phyloP scores from a whole-genome alignment of 2,888 invertebrate genomes.

The Epirrhoe alternata region DNA sequence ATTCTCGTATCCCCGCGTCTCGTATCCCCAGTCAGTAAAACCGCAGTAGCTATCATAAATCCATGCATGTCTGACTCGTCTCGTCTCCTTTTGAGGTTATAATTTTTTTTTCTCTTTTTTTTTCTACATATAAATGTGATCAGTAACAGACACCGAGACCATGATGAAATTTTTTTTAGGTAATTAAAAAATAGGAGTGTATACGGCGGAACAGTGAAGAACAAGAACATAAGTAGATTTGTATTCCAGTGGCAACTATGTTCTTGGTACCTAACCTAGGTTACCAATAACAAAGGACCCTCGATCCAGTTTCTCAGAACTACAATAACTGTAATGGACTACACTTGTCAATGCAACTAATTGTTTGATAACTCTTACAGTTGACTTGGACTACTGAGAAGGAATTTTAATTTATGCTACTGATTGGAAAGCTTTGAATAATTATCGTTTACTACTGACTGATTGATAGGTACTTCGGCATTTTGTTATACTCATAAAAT shows the following conservation, averaged over 20 bases:
- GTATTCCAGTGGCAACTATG: neutral
- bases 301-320: constrained; percentile 29
- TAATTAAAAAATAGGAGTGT: too few species aligned
- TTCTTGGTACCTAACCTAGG: neutral
- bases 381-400: neutral
- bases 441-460: constrained; percentile 15
- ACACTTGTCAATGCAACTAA: constrained; percentile 26
- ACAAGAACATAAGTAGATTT: neutral
- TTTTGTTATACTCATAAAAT: neutral
- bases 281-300: constrained; percentile 19
- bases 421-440: constrained; percentile 17
- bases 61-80: too few species aligned
- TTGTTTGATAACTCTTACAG: constrained; percentile 26
- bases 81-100: too few species aligned
- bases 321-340: constrained; percentile 20
- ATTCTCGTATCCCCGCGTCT: too few species aligned
- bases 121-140: too few species aligned
- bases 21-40: too few species aligned
- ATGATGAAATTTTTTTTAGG: too few species aligned
- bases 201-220: too few species aligned
- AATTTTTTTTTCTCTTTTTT: too few species aligned
- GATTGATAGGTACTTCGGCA: constrained; percentile 1
- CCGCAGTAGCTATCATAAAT: too few species aligned
- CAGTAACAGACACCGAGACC: too few species aligned
- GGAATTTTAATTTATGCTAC: constrained; percentile 16